Evolutionary conservation across 2,888 invertebrate species (phyloP), one percentile per base, ranked within the genome.

Genomic region (Punctoribates punctum): DNA sequence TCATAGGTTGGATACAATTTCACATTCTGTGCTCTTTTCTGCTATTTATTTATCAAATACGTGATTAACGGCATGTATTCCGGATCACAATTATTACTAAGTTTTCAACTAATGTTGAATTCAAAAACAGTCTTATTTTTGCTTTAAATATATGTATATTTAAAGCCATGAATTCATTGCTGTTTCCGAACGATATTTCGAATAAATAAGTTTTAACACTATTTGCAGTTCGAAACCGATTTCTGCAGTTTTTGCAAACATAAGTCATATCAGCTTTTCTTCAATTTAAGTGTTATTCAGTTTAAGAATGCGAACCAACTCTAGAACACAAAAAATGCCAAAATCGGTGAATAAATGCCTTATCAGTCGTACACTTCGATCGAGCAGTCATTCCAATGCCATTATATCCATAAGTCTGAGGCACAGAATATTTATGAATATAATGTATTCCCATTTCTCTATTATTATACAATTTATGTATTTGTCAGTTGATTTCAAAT

Each of bases 31-130:
- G 54, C 54, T n/a, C 54, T 54, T 54, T 54, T 54, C 54, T 54
- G 20, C n/a, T 54, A 54, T 54, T 54, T 54, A 54, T 54, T n/a
- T 54, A 54, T 54, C 8, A 20, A 54, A 54, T 54, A 54, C 54
- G 54, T 54, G 54, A 54, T 54, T 54, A 54, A 54, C 17, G 54
- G 54, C 54, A 54, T 54, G 54, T 54, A 54, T 54, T 54, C 20
- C n/a, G 1, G 17, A 54, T 54, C 54, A 54, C 54, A 54, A 54
- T 54, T 54, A 54, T 54, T n/a, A 54, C 54, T n/a, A 54, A 54
- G 54, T 54, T n/a, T 17, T 54, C 48, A 48, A 20, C 20, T 17
- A n/a, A 20, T n/a, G 54, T 20, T 8, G 20, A 54, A 54, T 20
- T 17, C 17, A 17, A n/a, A 54, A 54, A 17, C n/a, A n/a, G 17